Base-by-base conservation (phyloP, 2,888 invertebrate species). In the Germaria angustata region DNA sequence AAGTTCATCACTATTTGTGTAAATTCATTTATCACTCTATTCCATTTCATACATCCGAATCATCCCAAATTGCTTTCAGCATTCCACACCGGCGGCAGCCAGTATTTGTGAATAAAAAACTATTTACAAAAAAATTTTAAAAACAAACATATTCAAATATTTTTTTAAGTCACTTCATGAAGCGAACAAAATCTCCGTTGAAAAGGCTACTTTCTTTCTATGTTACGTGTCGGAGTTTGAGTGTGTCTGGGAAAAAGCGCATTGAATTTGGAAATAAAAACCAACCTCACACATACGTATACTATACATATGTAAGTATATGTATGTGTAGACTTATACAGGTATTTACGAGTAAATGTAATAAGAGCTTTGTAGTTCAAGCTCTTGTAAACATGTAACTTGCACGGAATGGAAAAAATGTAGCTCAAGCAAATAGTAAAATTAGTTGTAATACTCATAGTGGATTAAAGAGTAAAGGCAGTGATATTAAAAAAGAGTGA, bases 151-250 rank as follows among this genome's bases (percentile, higher is more conserved):
- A 66, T 66, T 73, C 66, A 68, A 80, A 80, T 73, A 80, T 63
- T 63, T 53, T 59, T 61, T 28, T 32, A 9, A 36, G 17, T 2
- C 13, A 75, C 46, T 61, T 61, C 15, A 39, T 13, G 20, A 11
- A n/a, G 5, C 2, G 15, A 13, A 51, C 65, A 66, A 80, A 80
- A 53, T 49, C 9, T 61, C 28, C 46, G 34, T 41, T 80, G 32
- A 75, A 75, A 80, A 80, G 61, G 55, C 61, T 61, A 69, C 65
- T 80, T 76, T 69, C 63, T 63, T 80, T 69, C 65, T 65, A 17
- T 44, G 22, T 17, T 15, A 32, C 28, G 6, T 72, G 20, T 49
- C 17, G 13, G 32, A 28, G 32, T 55, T 46, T 69, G 46, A 73
- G 53, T 39, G 15, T 57, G 55, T 39, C 46, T 69, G 34, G 63